Conservation (phyloP, 2,797 vertebrate genomes). For the Labeo calbasu region DNA sequence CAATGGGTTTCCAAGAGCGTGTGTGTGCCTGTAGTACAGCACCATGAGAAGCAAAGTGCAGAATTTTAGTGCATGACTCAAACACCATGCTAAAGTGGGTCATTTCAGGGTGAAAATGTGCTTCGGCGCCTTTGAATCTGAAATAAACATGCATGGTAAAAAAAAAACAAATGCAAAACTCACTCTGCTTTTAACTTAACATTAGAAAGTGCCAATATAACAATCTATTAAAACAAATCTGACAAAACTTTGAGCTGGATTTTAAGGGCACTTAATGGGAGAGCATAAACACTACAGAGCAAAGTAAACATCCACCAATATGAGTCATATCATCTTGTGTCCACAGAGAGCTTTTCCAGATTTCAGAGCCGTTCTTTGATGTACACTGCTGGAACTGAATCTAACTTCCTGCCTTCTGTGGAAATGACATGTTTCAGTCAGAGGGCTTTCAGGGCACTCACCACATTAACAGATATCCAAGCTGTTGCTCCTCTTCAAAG, state of each 20-base stretch:
- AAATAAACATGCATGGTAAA: not conserved
- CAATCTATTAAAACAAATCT: no score
- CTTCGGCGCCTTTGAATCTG: not conserved
- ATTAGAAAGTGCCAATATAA: not conserved
- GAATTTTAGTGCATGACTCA: slow-evolving; percentile 8
- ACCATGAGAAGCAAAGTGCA: slow-evolving; percentile 1
- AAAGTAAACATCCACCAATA: slow-evolving; percentile 47
- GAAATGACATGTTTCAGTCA: slow-evolving; percentile 4
- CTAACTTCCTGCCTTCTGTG: slow-evolving; percentile 24
- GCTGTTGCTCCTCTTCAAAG: slow-evolving; percentile 50
- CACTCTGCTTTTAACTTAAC: not conserved
- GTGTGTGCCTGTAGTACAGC: slow-evolving; percentile 4
- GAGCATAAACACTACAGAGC: slow-evolving; percentile 23
- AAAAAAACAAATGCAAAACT: not conserved
- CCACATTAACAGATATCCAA: slow-evolving; percentile 54
- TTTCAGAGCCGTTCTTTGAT: slow-evolving; percentile 53
- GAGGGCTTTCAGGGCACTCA: slow-evolving; percentile 45
- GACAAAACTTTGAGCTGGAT: slow-evolving; percentile 1
- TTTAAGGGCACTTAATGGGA: not conserved
- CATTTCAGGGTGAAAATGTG: slow-evolving; percentile 15
- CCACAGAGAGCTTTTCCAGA: slow-evolving; percentile 50
- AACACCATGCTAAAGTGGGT: slow-evolving; percentile 10
- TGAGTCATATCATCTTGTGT: slow-evolving; percentile 46
- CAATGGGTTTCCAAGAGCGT: not conserved
- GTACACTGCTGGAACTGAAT: slow-evolving; percentile 55